Evolutionary conservation across 2,797 vertebrate species (phyloP).

Genomic region (Parauchenoglanis ngamensis): DNA sequence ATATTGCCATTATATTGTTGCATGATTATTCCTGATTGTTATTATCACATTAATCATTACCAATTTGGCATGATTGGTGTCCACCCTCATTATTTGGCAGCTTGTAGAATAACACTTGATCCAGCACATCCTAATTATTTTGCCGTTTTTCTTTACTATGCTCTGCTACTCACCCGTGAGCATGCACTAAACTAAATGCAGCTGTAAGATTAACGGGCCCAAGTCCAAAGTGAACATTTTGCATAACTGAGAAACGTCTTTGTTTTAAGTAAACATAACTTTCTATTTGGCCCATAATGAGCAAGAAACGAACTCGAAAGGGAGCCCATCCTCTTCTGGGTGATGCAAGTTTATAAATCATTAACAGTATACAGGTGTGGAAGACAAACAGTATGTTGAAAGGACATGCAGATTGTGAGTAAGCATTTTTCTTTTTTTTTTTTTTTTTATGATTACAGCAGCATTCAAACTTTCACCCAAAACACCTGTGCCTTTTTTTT

Average conservation of each 20-base stretch:
- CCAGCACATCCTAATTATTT: background rate
- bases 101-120: background rate
- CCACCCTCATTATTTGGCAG: background rate
- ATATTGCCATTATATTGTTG: background rate
- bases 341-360: background rate
- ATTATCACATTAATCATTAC: background rate
- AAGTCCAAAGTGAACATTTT: background rate
- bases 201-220: background rate
- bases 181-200: background rate
- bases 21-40: background rate
- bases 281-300: background rate
- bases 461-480: constrained; percentile 15
- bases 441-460: background rate
- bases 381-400: background rate
- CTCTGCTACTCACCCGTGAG: background rate
- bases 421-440: no score
- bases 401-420: background rate
- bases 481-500: constrained; percentile 44
- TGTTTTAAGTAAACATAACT: background rate
- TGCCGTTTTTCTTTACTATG: background rate
- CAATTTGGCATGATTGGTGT: background rate
- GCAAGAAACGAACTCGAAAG: background rate
- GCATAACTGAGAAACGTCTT: no score
- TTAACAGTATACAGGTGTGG: background rate
- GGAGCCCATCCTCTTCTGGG: background rate